phyloP scores from a whole-genome alignment of 2,797 vertebrate genomes.

The Pangasius larnaudii region DNA sequence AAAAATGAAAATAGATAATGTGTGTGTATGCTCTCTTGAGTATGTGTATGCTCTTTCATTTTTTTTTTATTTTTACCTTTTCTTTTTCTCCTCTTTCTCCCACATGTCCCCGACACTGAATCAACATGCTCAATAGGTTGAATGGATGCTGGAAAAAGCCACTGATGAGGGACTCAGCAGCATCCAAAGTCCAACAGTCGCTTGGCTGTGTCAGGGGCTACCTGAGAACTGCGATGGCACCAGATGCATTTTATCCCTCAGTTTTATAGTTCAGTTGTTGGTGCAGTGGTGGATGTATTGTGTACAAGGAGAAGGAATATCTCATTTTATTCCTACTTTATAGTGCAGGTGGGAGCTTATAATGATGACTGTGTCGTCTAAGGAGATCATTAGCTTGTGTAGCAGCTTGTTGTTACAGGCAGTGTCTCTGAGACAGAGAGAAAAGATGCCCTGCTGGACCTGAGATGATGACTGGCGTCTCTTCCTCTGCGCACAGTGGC shows the following conservation, averaged over 20 bases:
- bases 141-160: not conserved
- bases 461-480: slow-evolving; percentile 8
- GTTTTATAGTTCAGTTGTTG: not conserved
- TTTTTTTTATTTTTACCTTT: no score
- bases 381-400: slow-evolving; percentile 27
- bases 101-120: not conserved
- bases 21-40: not conserved
- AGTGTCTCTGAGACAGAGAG: not conserved
- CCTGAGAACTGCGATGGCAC: not conserved
- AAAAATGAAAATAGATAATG: not conserved
- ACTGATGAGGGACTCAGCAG: not conserved
- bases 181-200: not conserved
- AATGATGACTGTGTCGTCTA: not conserved
- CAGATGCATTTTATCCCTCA: not conserved
- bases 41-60: not conserved
- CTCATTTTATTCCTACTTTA: not conserved
- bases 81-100: not conserved
- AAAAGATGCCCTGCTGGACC: slow-evolving; percentile 15
- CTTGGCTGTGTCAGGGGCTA: not conserved
- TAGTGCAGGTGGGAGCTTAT: slow-evolving; percentile 9
- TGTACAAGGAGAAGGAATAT: not conserved
- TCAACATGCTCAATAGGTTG: not conserved
- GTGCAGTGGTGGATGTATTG: not conserved
- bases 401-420: not conserved
- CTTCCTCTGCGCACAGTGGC: not conserved